These are phyloP conservation scores for Sepioteuthis lessoniana DNA, from an alignment of 2,888 invertebrate species.

Conservation along the genomic window DNA sequence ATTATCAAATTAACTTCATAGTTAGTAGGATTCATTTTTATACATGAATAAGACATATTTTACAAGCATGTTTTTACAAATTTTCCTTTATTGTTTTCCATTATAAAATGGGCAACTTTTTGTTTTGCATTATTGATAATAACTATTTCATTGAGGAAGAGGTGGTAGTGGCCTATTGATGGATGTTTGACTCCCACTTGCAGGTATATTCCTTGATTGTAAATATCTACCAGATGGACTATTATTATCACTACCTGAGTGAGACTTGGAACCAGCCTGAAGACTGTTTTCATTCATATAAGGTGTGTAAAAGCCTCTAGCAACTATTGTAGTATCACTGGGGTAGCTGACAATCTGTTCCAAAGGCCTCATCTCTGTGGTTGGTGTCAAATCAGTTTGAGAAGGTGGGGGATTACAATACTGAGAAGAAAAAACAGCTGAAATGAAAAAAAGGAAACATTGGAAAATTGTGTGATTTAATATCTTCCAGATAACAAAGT, in stretches of 20 bases:
- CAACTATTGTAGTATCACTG: not conserved
- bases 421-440: not conserved
- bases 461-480: not conserved
- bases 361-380: not conserved
- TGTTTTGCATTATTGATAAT: not conserved
- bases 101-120: not conserved
- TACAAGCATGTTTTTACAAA: not conserved
- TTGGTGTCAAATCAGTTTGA: not conserved
- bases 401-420: not conserved
- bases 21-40: no score
- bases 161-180: not conserved
- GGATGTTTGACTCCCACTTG: slow-evolving; percentile 8
- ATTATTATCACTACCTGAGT: not conserved
- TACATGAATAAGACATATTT: not conserved
- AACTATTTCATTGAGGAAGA: not conserved
- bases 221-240: slow-evolving; percentile 20
- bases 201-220: not conserved
- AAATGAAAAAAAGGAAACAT: not conserved
- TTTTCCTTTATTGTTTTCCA: not conserved
- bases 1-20: not conserved
- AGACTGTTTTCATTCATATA: not conserved
- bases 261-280: not conserved
- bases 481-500: not conserved
- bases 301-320: not conserved
- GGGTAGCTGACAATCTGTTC: not conserved